Base-by-base conservation (phyloP, 2,113 vertebrate species). In the Thryonomys swinderianus region DNA sequence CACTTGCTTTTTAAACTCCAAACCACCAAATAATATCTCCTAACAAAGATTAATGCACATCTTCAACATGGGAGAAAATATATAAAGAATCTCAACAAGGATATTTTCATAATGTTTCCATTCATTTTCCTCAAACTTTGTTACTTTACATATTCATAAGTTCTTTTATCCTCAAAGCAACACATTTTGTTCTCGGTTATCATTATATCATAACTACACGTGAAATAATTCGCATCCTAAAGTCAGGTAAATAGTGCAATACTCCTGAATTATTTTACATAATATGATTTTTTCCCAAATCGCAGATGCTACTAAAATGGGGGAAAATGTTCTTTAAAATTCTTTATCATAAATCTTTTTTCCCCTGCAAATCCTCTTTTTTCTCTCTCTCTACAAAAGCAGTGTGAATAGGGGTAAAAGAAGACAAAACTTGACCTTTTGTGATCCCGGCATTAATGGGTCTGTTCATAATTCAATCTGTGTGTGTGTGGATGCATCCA, bases 391-490 rank as follows among this genome's bases (percentile, higher is more conserved):
- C 98, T 98, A 98, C 98, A 98, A 98, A 98, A 98, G 98, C 98
- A 98, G 98, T 97, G 97, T 99, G 98, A 99, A 98, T 98, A 98
- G 98, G 96, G 89, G 98, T 98, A 98, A 98, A 98, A 99, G 98
- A 98, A 98, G 98, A 99, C 98, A 98, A 99, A 99, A 98, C 98
- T 98, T 99, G 99, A 99, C 99, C 99, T 98, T 98, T 98, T 98
- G 97, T 98, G 98, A 99, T 98, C 99, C 98, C 98, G 95, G 98
- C 98, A 98, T 99, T 99, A 99, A 99, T 98, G 98, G 98, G 98
- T 98, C 98, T 98, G 99, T 98, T 99, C 98, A 99, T 99, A 99
- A 99, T 99, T 99, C 98, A 99, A 98, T 99, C 98, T 98, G 96
- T 98, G 98, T 98, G 98, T 98, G 98, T 99, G 98, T 97, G 98